Percentiles rank a stretch among this genome's conserved stretches.
These are phyloP conservation scores for Dasyurus viverrinus DNA, from an alignment of 2,113 vertebrate species.

Conservation along the genomic window DNA sequence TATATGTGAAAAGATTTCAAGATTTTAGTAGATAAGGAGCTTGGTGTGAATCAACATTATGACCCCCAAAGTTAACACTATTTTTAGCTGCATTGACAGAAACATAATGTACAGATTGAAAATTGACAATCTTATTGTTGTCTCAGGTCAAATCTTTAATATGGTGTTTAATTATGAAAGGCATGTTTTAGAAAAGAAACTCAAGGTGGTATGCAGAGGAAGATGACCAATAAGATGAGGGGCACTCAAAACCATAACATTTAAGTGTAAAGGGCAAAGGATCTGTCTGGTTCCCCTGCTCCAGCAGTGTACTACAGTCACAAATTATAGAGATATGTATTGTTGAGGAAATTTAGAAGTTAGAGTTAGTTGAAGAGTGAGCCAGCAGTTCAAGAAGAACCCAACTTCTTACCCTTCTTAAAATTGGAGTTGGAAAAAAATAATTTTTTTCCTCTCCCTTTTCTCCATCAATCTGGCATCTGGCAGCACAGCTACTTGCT, in stretches of 20 bases:
- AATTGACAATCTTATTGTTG: background rate
- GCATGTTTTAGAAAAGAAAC: background rate
- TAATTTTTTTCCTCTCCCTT: background rate
- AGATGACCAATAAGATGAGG: background rate
- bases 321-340: background rate
- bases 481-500: no score
- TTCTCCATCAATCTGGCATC: background rate
- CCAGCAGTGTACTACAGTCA: background rate
- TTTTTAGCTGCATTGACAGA: background rate
- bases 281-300: no score
- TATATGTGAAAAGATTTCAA: background rate
- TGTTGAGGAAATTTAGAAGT: background rate
- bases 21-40: background rate
- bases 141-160: background rate
- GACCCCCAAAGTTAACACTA: background rate
- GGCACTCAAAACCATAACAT: background rate
- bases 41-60: background rate
- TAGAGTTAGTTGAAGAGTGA: background rate
- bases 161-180: background rate
- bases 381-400: background rate
- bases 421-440: background rate
- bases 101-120: background rate
- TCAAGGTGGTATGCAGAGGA: background rate
- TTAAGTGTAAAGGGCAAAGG: background rate
- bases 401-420: background rate